These are phyloP conservation scores for Hybognathus amarus DNA, from an alignment of 2,797 vertebrate genomes.

Conservation along the genomic window DNA sequence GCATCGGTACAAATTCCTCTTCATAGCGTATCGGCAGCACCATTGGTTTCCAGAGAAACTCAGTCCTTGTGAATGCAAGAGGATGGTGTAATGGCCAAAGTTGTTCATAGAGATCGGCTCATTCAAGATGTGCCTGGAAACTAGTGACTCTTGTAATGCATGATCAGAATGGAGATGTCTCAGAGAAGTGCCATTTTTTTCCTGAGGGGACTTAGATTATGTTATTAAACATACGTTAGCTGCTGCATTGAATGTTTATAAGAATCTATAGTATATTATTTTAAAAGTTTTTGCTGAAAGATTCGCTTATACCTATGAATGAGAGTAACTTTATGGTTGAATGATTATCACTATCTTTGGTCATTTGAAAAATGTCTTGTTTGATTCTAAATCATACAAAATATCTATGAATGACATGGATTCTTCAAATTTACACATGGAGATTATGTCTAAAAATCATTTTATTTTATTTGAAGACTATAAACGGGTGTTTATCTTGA, in stretches of 20 bases:
- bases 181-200: slow-evolving; percentile 19
- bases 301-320: slow-evolving; percentile 12
- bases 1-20: slow-evolving; percentile 42
- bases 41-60: slow-evolving; percentile 36
- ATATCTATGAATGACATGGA: background rate
- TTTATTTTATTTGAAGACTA: background rate
- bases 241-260: slow-evolving; percentile 38
- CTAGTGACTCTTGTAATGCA: background rate
- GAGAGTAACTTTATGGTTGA: slow-evolving; percentile 11
- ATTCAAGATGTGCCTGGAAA: slow-evolving; percentile 9
- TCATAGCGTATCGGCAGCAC: slow-evolving; percentile 36
- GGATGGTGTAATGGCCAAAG: slow-evolving; percentile 12
- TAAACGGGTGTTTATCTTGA: slow-evolving; percentile 8
- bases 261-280: slow-evolving; percentile 18
- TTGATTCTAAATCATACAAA: background rate
- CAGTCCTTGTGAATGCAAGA: slow-evolving; percentile 42
- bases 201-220: slow-evolving; percentile 8
- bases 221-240: slow-evolving; percentile 19
- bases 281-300: slow-evolving; percentile 23
- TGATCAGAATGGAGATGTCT: background rate
- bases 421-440: background rate
- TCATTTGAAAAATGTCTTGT: background rate
- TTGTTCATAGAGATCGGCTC: background rate
- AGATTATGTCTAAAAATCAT: background rate
- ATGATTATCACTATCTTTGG: background rate